A percentile compares a stretch with the other conserved stretches of the same genome.
phyloP scores from a whole-genome alignment of 2,113 vertebrate species.

The Patagioenas fasciata region DNA sequence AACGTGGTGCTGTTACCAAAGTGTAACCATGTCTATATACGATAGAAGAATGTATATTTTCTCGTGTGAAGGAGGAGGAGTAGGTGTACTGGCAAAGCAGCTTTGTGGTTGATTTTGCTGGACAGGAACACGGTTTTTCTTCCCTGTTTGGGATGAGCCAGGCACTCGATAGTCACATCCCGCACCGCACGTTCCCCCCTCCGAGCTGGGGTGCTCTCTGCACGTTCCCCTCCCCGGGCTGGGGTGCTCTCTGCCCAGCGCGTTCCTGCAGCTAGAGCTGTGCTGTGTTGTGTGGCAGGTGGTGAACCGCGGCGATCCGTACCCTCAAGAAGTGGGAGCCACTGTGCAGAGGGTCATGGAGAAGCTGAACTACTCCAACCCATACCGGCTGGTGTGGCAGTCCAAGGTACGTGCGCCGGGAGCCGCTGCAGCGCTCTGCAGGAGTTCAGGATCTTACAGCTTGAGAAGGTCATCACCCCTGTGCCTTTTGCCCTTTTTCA shows the following conservation, averaged over 20 bases:
- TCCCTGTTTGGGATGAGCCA: background rate
- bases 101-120: background rate
- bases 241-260: background rate
- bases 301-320: constrained; percentile 94
- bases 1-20: background rate
- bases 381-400: constrained; percentile 96
- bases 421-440: background rate
- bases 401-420: constrained; percentile 81
- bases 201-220: too few species aligned
- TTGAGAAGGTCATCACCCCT: background rate
- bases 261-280: too few species aligned
- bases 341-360: constrained; percentile 98
- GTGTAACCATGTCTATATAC: background rate
- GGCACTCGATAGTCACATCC: background rate
- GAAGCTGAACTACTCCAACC: constrained; percentile 88
- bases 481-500: background rate
- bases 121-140: background rate
- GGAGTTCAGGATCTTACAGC: background rate
- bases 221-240: background rate
- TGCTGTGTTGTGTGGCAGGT: constrained; percentile 76
- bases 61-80: background rate
- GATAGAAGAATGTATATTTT: background rate
- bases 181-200: rapidly evolving
- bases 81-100: background rate
- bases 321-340: constrained; percentile 96